Base-by-base conservation (phyloP, 1,140 invertebrate genomes). In the Drosophila littoralis region DNA sequence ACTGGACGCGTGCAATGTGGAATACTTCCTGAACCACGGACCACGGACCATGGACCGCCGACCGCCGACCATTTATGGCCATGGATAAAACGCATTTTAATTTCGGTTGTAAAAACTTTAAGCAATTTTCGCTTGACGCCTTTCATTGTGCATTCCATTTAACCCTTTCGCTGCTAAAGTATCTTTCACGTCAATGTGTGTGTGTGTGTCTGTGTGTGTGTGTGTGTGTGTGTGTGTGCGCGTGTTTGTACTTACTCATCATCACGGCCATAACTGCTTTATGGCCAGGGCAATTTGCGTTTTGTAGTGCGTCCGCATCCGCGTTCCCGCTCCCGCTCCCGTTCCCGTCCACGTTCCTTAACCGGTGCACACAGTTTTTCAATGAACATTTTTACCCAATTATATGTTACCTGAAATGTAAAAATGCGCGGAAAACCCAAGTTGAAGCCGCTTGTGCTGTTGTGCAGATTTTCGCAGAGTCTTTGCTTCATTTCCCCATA, bases 1-100 rank as follows among this genome's bases (percentile, higher is more conserved):
- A 52, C 46, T 71, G 61, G 55, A 76, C 83, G 84, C 79, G 83
- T 80, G 79, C 70, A 67, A 57, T 77, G 61, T 70, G 77, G 50
- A 57, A 57, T 72, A 88, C 84, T 83, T 88, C 84, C 83, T 89
- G 72, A 73, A 69, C 69, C 38, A 69, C 28, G 15, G 58, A 69
- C 69, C 38, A 69, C 28, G 15, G 58, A 15, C 15, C 12, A 46
- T n/a, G 42, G 55, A 54, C 64, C 50, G 45, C 17, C 45, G 36
- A 52, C 40, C 43, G 17, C 8, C 28, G 46, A 33, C 36, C 64
- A 61, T 89, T 88, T 89, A 89, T 84, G 80, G 75, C 61, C 70
- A 42, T 81, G 84, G 80, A 83, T 84, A 90, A 89, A 89, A 84
- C 84, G 77, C 77, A 89, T 78, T 86, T 79, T 70, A 79, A 86